phyloP scores from a whole-genome alignment of 2,888 invertebrate genomes.

The Megamerina dolium region DNA sequence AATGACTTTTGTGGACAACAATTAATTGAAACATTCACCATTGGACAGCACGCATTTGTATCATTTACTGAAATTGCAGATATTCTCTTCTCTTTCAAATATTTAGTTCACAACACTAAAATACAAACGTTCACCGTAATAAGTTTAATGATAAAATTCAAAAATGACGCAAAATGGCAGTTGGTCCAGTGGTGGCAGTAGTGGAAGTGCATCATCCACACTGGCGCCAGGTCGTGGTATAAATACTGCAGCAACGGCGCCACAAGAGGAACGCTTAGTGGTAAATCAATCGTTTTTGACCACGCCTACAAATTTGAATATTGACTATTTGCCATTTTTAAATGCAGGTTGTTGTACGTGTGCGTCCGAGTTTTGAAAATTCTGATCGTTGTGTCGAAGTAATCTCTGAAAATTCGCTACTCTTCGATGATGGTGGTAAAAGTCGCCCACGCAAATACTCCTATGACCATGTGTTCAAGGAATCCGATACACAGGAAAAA shows the following conservation, averaged over 20 bases:
- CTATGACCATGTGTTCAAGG: constrained; percentile 85
- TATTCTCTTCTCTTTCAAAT: too few species aligned
- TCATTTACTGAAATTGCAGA: too few species aligned
- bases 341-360: constrained; percentile 75
- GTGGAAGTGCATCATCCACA: constrained; percentile 32
- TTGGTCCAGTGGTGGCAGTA: constrained; percentile 46
- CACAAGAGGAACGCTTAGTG: constrained; percentile 46
- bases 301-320: neutral
- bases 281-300: constrained; percentile 21
- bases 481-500: constrained; percentile 78
- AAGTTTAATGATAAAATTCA: too few species aligned
- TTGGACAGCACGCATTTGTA: too few species aligned
- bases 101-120: too few species aligned
- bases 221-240: constrained; percentile 34
- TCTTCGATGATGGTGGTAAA: constrained; percentile 52
- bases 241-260: constrained; percentile 31
- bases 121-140: too few species aligned
- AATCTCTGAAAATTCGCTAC: constrained; percentile 43
- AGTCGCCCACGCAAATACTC: constrained; percentile 75
- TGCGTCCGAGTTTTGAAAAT: constrained; percentile 79
- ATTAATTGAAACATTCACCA: too few species aligned
- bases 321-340: neutral
- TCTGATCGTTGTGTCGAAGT: constrained; percentile 50
- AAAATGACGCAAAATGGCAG: constrained; percentile 23
- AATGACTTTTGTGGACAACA: too few species aligned